A percentile compares a stretch with the other conserved stretches of the same genome.
These are phyloP conservation scores for Globodera rostochiensis DNA, from an alignment of 1,140 invertebrate genomes.

Conservation along the genomic window DNA sequence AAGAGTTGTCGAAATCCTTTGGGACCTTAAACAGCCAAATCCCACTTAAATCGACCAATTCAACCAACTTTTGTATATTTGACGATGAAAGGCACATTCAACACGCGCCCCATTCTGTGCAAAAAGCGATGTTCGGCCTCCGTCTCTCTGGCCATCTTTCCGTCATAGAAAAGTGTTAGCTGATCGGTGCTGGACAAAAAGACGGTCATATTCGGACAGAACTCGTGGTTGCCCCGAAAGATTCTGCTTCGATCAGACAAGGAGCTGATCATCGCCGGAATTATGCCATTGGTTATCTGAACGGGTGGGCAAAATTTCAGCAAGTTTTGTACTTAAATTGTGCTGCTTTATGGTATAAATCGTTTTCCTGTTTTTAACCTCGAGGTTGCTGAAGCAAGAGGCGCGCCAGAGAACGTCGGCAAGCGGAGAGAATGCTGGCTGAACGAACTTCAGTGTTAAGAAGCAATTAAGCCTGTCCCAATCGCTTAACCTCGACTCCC, in stretches of 20 bases:
- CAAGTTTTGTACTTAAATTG: neutral
- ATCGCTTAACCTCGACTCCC: slow-evolving; percentile 1
- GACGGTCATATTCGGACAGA: slow-evolving; percentile 51
- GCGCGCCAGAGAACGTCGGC: neutral
- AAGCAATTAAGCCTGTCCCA: neutral
- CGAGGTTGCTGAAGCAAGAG: slow-evolving; percentile 32
- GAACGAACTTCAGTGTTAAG: neutral
- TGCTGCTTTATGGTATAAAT: neutral
- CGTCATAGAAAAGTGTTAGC: slow-evolving; percentile 40
- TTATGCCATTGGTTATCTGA: neutral
- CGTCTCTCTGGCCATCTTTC: slow-evolving; percentile 21
- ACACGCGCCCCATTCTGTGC: neutral
- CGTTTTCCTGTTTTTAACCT: neutral
- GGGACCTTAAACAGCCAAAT: slow-evolving; percentile 33
- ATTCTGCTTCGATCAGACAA: neutral
- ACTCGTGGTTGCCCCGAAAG: slow-evolving; percentile 17
- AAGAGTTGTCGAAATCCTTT: slow-evolving; percentile 40
- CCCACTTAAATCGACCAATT: neutral
- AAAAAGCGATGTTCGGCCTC: neutral
- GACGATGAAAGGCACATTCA: slow-evolving; percentile 45
- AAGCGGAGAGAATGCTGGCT: neutral
- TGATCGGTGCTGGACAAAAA: slow-evolving; percentile 54
- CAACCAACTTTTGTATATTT: slow-evolving; percentile 43
- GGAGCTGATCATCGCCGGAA: neutral
- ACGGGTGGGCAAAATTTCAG: neutral